Conservation (phyloP, 2,113 vertebrate species). For the Theristicus caerulescens region DNA sequence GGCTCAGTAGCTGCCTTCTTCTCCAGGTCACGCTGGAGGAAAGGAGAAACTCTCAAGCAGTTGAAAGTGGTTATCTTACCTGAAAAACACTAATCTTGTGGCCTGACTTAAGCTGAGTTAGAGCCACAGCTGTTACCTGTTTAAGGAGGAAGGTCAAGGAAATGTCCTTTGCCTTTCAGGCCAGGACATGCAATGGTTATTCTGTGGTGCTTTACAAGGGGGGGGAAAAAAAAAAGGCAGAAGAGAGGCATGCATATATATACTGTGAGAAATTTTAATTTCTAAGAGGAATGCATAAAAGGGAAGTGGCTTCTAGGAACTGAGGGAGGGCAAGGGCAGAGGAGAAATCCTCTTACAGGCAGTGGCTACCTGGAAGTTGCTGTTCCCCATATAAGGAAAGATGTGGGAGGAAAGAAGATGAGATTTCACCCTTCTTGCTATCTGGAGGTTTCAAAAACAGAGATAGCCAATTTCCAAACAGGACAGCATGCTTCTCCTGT, state of each 20-base stretch:
- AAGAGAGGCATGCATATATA: neutral
- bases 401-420: neutral
- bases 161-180: neutral
- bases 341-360: neutral
- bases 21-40: neutral
- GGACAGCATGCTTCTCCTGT: accelerated
- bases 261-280: neutral
- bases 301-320: neutral
- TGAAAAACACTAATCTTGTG: neutral
- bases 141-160: neutral
- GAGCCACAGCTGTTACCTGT: slow-evolving; percentile 17
- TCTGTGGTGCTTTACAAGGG: neutral
- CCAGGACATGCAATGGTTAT: neutral
- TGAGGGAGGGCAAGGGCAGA: neutral
- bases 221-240: neutral
- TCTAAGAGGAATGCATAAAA: neutral
- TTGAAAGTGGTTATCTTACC: neutral
- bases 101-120: slow-evolving; percentile 24
- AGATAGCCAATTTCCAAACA: neutral
- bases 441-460: neutral
- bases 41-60: neutral
- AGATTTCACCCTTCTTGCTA: neutral
- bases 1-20: neutral
- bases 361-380: neutral
- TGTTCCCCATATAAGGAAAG: neutral